Evolutionary conservation across 1,140 invertebrate species (phyloP).

Genomic region (Diachasmimorpha longicaudata): DNA sequence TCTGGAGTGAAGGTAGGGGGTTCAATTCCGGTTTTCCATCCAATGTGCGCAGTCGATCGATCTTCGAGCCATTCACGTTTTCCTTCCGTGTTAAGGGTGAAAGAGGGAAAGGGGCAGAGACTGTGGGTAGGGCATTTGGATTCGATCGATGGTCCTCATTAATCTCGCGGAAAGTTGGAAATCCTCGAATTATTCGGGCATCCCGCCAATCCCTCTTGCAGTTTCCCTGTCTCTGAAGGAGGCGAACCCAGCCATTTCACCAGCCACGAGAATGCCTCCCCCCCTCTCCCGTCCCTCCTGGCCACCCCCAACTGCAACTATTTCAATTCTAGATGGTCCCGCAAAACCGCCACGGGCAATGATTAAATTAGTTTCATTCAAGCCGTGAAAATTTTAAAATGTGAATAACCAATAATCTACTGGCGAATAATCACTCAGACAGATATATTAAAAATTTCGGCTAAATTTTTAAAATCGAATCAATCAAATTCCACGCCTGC

Average conservation of each 20-base stretch:
- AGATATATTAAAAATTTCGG: too few species aligned
- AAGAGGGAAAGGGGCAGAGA: too few species aligned
- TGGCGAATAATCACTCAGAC: background rate
- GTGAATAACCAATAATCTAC: background rate
- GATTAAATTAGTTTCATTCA: background rate
- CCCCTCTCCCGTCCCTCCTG: slow-evolving; percentile 15
- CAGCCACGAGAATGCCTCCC: slow-evolving; percentile 13
- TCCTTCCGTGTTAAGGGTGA: background rate
- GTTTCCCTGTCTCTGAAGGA: slow-evolving; percentile 21
- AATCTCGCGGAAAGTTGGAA: slow-evolving; percentile 40
- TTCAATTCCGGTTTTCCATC: slow-evolving; percentile 11
- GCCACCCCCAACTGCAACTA: slow-evolving; percentile 26
- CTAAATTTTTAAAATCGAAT: too few species aligned
- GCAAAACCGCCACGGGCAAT: slow-evolving; percentile 2
- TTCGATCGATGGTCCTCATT: slow-evolving; percentile 38
- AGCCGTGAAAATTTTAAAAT: background rate
- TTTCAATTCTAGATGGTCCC: slow-evolving; percentile 39
- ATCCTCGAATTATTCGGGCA: slow-evolving; percentile 29
- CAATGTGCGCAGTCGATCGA: slow-evolving; percentile 6
- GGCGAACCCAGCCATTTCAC: slow-evolving; percentile 18
- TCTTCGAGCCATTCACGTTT: slow-evolving; percentile 7
- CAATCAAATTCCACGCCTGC: too few species aligned
- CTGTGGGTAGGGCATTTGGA: background rate
- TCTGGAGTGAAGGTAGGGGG: background rate
- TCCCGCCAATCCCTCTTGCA: slow-evolving; percentile 35